Evolutionary conservation across 2,113 vertebrate genomes (phyloP).

Genomic region (Hemichromis elongatus): DNA sequence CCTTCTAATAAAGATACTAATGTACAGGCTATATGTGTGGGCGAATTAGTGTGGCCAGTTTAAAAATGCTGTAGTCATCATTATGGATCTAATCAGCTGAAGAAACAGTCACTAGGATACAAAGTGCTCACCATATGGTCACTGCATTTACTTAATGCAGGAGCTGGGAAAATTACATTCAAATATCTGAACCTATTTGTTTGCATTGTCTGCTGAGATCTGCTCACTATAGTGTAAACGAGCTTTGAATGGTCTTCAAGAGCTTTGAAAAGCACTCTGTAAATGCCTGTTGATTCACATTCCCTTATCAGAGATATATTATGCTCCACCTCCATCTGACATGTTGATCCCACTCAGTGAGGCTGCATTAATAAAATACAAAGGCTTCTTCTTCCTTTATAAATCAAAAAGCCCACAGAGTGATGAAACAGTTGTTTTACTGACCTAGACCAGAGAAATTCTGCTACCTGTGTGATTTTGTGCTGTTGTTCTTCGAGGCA

Average conservation of each 20-base stretch:
- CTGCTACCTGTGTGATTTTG: not conserved
- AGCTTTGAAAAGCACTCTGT: not conserved
- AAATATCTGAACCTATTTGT: not conserved
- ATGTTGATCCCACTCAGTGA: not conserved
- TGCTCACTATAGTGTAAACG: not conserved
- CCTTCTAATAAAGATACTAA: no score
- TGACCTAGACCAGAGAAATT: not conserved
- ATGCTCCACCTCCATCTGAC: not conserved
- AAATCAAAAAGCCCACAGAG: not conserved
- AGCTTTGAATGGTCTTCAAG: not conserved
- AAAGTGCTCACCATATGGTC: not conserved
- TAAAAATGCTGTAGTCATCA: not conserved
- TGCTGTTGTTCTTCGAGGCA: not conserved
- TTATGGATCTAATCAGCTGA: not conserved
- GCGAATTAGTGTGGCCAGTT: not conserved
- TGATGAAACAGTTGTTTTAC: not conserved
- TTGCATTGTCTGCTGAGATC: not conserved
- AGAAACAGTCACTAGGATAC: not conserved
- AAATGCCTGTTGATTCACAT: not conserved
- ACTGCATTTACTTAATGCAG: rapidly evolving
- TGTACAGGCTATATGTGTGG: not conserved
- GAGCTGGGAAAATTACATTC: not conserved
- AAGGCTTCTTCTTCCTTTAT: not conserved
- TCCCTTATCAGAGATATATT: not conserved
- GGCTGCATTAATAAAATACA: not conserved